Conservation (phyloP, 1,140 invertebrate genomes). For the Reticulitermes speratus region DNA sequence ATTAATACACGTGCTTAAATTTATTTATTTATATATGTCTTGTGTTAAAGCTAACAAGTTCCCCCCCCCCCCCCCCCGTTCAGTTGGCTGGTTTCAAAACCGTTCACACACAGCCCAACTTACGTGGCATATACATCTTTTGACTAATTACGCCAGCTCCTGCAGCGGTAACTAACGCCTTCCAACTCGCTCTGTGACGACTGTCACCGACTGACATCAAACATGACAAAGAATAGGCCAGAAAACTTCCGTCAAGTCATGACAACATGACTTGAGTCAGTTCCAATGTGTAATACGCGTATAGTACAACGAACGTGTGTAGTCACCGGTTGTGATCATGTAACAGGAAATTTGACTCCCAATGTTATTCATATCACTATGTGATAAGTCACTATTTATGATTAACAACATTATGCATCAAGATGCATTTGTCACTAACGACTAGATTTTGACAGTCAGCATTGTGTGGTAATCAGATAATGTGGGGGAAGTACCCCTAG, state of each 20-base stretch:
- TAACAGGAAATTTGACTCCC: constrained; percentile 14
- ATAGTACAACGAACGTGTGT: not conserved
- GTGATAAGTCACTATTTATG: not conserved
- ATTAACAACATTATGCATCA: not conserved
- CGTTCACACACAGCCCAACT: not conserved
- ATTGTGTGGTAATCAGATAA: not conserved
- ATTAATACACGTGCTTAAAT: constrained; percentile 24
- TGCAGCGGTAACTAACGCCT: too few species aligned
- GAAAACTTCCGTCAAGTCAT: not conserved
- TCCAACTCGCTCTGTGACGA: not conserved
- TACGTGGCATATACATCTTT: too few species aligned
- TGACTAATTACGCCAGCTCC: too few species aligned
- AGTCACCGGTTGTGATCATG: not conserved
- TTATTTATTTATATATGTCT: not conserved
- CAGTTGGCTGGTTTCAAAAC: not conserved
- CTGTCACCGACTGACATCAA: not conserved
- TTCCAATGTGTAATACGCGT: not conserved
- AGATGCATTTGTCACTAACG: not conserved
- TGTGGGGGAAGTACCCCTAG: not conserved
- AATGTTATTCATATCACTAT: not conserved
- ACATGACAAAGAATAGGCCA: not conserved
- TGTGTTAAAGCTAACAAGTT: constrained; percentile 25
- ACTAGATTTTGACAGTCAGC: constrained; percentile 8
- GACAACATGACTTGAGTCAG: not conserved
- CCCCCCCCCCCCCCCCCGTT: not conserved